Percentiles rank a stretch among this genome's conserved stretches.
phyloP scores from a whole-genome alignment of 2,888 invertebrate genomes.

The Acrobasis consociella region DNA sequence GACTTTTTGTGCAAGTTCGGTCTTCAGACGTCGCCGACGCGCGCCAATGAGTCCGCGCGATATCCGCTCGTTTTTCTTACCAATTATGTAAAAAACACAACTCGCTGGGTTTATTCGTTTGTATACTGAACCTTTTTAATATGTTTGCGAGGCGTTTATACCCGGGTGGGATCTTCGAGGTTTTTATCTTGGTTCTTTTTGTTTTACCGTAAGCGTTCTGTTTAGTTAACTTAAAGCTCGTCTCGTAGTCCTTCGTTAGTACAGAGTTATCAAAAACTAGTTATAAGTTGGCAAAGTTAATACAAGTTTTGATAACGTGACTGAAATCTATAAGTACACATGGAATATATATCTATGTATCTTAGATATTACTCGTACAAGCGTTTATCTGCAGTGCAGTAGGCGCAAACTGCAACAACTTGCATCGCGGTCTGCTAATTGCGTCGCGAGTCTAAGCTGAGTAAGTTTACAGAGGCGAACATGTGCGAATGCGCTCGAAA shows the following conservation, averaged over 20 bases:
- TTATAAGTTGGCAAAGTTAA: conserved; percentile 7
- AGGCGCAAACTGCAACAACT: conserved; percentile 35
- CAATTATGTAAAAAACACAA: conserved; percentile 22
- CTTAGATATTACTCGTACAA: too few species aligned
- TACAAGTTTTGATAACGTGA: conserved; percentile 9
- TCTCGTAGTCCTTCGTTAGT: background rate
- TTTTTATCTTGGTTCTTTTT: background rate
- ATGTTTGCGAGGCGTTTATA: conserved; percentile 11
- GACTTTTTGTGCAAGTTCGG: conserved; percentile 61
- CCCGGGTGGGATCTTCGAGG: background rate
- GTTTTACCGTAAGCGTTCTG: background rate
- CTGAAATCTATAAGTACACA: conserved; percentile 19
- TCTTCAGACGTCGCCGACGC: conserved; percentile 58
- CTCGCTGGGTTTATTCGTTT: conserved; percentile 4
- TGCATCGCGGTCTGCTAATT: conserved; percentile 43
- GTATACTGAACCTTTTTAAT: conserved; percentile 11
- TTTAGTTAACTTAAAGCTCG: conserved; percentile 7
- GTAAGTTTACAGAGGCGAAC: conserved; percentile 36
- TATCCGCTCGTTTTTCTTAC: conserved; percentile 37
- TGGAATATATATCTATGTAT: too few species aligned
- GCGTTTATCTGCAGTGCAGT: conserved; percentile 19
- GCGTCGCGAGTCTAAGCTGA: conserved; percentile 43
- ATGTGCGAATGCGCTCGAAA: conserved; percentile 61
- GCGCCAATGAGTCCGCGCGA: conserved; percentile 51
- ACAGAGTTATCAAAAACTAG: conserved; percentile 3